Evolutionary conservation across 2,888 invertebrate genomes (phyloP), one percentile per base, ranked within the genome.

Genomic region (Lepetodrilus schrolli): DNA sequence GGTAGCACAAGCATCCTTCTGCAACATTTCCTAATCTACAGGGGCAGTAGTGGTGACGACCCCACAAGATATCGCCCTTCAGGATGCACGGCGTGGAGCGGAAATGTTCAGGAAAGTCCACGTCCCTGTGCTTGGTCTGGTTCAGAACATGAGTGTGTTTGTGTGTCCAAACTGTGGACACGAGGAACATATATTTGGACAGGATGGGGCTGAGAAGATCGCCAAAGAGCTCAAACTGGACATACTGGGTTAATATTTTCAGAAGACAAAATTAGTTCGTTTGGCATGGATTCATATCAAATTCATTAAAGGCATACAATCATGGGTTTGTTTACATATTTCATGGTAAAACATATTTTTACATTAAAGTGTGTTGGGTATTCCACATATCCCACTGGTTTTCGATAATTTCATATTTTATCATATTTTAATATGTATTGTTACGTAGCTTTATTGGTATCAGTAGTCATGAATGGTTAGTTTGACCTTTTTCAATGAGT

Each of bases 31-130:
- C 37, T 34, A 17, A 43, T 13, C 77, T 88, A 51, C 88, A 94
- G 95, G 96, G 20, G 96, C 95, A 3, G 87, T 98, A n/a, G 92
- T 98, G 66, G 96, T 98, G 0, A 96, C 97, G 7, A 98, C 97
- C 0, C 97, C 98, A 0, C 98, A 98, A 90, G 93, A 93, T 71
- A 95, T 96, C 1, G 95, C 98, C 0, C 88, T 97, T 4, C 94
- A 96, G 88, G 96, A 98, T 26, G 95, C 96, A 0, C 92, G 93
- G 83, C 93, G 96, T 82, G 97, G 97, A 10, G 94, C 95, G 0
- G 94, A 94, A 82, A 97, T 98, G 97, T 96, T 96, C 86, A 92
- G 93, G 76, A 96, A 95, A 88, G 92, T 97, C 1, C 93, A 86
- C 20, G 86, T 88, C 1, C 90, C 89, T 17, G 93, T 97, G 48